A percentile compares a stretch with the other conserved stretches of the same genome.
Conservation (phyloP, 2,888 invertebrate species). For the Leptogaster cylindrica region DNA sequence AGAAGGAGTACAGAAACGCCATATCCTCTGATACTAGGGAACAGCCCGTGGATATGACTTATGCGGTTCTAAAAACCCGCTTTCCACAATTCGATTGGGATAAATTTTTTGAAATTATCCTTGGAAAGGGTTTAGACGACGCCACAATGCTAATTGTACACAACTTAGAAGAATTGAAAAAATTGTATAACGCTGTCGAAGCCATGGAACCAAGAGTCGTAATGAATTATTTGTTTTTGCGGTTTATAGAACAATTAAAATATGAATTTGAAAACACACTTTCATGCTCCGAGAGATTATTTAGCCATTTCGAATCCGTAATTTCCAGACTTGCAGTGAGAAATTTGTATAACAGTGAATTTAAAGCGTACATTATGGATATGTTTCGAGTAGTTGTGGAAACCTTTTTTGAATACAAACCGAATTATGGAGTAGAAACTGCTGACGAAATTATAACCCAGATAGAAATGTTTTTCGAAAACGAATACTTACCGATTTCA, state of each 20-base stretch:
- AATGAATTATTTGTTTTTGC: conserved; percentile 3
- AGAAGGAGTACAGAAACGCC: too few relatives aligned
- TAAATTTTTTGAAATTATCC: conserved; percentile 16
- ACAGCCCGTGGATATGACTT: background rate
- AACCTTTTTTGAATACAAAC: background rate
- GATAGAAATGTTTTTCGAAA: background rate
- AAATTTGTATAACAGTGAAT: background rate
- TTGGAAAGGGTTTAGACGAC: background rate
- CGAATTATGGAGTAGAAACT: background rate
- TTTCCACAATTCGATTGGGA: conserved; percentile 16
- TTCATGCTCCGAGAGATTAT: background rate
- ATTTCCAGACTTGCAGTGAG: background rate
- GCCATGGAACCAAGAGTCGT: conserved; percentile 10
- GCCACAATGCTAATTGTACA: background rate
- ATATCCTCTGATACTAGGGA: too few relatives aligned
- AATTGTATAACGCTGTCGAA: background rate
- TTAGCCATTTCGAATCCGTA: conserved; percentile 10
- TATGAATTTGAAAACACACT: background rate
- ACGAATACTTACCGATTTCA: conserved; percentile 10
- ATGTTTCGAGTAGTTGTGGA: conserved; percentile 1
- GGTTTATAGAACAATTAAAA: background rate
- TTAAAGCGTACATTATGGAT: background rate
- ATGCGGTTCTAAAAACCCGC: background rate
- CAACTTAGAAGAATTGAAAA: background rate
- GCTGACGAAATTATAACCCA: conserved; percentile 8